Evolutionary conservation across 2,888 invertebrate species (phyloP).

Genomic region (Bursaphelenchus okinawaensis): DNA sequence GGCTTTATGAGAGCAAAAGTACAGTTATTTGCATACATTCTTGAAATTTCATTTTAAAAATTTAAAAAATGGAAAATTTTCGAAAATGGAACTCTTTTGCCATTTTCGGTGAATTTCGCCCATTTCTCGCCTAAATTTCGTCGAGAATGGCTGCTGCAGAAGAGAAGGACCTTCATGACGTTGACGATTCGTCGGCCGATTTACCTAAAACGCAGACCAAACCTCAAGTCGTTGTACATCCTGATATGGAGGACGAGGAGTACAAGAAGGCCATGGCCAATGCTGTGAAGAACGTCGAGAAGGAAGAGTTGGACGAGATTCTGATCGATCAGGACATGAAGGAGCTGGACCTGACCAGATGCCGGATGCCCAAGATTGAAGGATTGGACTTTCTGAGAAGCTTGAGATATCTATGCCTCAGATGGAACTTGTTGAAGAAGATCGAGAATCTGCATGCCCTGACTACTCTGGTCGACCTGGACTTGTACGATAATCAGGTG

Average conservation of each 20-base stretch:
- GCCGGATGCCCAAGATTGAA: constrained; percentile 38
- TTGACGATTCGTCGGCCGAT: too few relatives aligned
- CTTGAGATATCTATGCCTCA: constrained; percentile 71
- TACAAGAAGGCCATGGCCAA: not conserved
- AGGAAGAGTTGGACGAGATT: not conserved
- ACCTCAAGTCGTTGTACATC: too few relatives aligned
- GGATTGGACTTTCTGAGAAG: constrained; percentile 37
- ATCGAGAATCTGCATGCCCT: constrained; percentile 82
- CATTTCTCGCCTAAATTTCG: too few relatives aligned
- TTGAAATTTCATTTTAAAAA: too few relatives aligned
- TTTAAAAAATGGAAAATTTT: too few relatives aligned
- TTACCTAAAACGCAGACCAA: too few relatives aligned
- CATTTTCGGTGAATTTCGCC: too few relatives aligned
- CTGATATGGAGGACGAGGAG: not conserved
- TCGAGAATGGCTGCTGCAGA: too few relatives aligned
- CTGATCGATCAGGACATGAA: constrained; percentile 2
- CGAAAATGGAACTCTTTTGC: too few relatives aligned
- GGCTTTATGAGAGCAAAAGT: too few relatives aligned
- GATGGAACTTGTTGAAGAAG: constrained; percentile 92
- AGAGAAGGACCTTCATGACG: too few relatives aligned
- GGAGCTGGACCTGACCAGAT: constrained; percentile 38
- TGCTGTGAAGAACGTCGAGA: not conserved
- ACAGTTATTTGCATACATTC: too few relatives aligned
- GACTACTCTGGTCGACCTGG: constrained; percentile 72
- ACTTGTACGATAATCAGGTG: constrained; percentile 94